Evolutionary conservation across 1,140 invertebrate genomes (phyloP).

Genomic region (Cyrtorhinus lividipennis): DNA sequence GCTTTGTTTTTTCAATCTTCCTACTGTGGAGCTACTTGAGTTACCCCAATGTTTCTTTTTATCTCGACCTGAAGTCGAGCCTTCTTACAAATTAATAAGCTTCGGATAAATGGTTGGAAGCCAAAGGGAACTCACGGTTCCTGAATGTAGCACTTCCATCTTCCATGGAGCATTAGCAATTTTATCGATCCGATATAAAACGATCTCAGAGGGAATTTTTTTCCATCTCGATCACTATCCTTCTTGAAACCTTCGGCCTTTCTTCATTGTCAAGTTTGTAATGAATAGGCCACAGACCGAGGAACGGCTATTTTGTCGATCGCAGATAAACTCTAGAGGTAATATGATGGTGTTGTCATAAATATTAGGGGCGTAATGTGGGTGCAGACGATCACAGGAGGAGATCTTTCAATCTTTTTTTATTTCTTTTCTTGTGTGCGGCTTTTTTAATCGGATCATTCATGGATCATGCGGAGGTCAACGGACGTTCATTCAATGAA

Average conservation of each 20-base stretch:
- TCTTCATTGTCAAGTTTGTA: neutral
- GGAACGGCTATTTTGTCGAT: neutral
- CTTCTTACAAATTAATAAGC: conserved; percentile 7
- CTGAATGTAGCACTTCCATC: neutral
- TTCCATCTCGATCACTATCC: neutral
- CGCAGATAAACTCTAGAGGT: neutral
- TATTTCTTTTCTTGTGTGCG: neutral
- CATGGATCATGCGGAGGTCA: neutral
- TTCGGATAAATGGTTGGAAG: neutral
- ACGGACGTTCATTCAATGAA: too few species aligned
- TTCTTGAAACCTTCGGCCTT: neutral
- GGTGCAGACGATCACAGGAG: neutral
- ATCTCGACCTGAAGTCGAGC: neutral
- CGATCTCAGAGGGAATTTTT: neutral
- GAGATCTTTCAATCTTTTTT: neutral
- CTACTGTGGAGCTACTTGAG: neutral
- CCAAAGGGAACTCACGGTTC: neutral
- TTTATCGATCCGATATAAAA: neutral
- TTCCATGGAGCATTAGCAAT: neutral
- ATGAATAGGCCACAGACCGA: neutral
- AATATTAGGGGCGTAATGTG: neutral
- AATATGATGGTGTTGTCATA: neutral
- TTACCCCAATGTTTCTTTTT: neutral
- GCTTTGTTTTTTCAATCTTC: neutral
- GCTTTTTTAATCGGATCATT: neutral